These are phyloP conservation scores for Sylvietta virens DNA, from an alignment of 2,113 vertebrate species.

Conservation along the genomic window DNA sequence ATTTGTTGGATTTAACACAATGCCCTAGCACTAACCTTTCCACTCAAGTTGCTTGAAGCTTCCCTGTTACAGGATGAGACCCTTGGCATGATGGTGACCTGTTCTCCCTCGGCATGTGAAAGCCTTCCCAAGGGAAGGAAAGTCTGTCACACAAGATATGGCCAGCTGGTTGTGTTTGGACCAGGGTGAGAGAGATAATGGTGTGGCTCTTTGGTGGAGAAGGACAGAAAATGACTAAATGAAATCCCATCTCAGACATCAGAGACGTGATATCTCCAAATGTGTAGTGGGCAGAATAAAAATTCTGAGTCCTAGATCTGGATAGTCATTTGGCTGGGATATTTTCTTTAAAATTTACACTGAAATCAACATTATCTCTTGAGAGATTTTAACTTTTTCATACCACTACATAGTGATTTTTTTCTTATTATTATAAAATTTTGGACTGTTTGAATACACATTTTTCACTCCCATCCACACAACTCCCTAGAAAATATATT, in stretches of 20 bases:
- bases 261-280: neutral
- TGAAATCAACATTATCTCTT: neutral
- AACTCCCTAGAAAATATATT: neutral
- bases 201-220: neutral
- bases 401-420: neutral
- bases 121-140: neutral
- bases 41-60: neutral
- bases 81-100: neutral
- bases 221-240: neutral
- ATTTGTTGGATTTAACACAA: neutral
- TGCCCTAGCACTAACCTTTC: neutral
- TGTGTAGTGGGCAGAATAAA: neutral
- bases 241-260: neutral
- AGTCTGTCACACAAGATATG: neutral
- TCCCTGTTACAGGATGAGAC: neutral
- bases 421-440: neutral
- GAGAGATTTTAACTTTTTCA: neutral
- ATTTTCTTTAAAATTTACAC: neutral
- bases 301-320: neutral
- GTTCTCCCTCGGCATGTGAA: neutral
- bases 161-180: neutral
- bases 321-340: neutral
- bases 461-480: neutral
- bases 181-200: neutral
- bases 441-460: neutral